These are phyloP conservation scores for Rachycentron canadum DNA, from an alignment of 2,797 vertebrate genomes.

Conservation along the genomic window DNA sequence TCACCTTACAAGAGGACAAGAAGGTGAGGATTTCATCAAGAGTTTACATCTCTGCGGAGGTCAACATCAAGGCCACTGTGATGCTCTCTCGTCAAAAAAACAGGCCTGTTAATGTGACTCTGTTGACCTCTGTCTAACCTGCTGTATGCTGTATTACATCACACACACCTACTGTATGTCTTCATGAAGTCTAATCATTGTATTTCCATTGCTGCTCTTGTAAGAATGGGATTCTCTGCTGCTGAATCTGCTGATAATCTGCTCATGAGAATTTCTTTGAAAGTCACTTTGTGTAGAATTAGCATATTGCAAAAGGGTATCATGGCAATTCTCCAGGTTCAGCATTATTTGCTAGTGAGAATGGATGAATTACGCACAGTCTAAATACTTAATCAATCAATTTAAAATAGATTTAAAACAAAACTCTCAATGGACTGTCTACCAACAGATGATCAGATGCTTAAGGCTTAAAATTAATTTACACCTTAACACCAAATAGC, in stretches of 20 bases:
- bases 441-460: background rate
- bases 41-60: conserved; percentile 27
- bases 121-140: conserved; percentile 14
- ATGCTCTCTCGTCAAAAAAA: conserved; percentile 11
- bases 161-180: background rate
- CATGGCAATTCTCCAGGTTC: background rate
- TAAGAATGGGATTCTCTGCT: conserved; percentile 21
- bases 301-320: background rate
- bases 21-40: conserved; percentile 21
- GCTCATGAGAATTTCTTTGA: conserved; percentile 23
- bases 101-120: conserved; percentile 22
- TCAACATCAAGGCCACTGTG: conserved; percentile 3
- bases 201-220: conserved; percentile 39
- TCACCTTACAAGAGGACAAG: conserved; percentile 29
- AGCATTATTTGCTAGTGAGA: too few species aligned
- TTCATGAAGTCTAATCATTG: conserved; percentile 14
- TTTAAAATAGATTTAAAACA: background rate
- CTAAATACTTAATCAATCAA: background rate
- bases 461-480: background rate
- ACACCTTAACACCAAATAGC: background rate
- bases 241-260: conserved; percentile 2
- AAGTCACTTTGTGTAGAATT: conserved; percentile 30
- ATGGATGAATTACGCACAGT: too few species aligned
- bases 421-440: background rate
- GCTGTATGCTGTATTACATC: background rate